Conservation (phyloP, 2,797 vertebrate genomes). For the Scolopax bukidnonensis region DNA sequence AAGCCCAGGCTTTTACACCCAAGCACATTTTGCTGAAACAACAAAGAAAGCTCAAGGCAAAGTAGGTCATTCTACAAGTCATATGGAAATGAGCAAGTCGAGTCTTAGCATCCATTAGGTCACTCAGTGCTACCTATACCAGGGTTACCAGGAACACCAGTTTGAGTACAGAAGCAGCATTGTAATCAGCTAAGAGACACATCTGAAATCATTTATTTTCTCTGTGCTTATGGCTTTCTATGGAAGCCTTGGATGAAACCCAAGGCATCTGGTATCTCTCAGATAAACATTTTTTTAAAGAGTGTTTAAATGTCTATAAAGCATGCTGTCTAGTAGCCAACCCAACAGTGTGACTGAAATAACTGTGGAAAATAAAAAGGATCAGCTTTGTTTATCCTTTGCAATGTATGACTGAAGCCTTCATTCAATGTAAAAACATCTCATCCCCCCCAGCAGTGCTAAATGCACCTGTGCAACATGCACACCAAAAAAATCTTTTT, state of each 20-base stretch:
- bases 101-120: slow-evolving; percentile 6
- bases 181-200: neutral
- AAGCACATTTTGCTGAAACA: slow-evolving; percentile 24
- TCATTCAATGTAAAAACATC: neutral
- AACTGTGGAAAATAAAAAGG: slow-evolving; percentile 3
- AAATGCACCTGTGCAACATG: neutral
- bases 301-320: slow-evolving; percentile 10
- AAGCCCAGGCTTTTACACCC: neutral
- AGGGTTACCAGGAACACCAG: neutral
- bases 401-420: neutral
- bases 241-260: slow-evolving; percentile 36
- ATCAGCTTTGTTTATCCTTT: neutral
- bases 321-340: slow-evolving; percentile 16
- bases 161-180: neutral
- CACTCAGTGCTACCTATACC: neutral
- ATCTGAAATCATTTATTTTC: neutral
- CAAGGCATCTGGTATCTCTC: slow-evolving; percentile 61
- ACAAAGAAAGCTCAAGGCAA: slow-evolving; percentile 5
- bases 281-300: slow-evolving; percentile 23
- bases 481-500: neutral
- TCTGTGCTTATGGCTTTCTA: neutral
- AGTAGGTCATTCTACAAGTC: slow-evolving; percentile 59
- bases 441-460: neutral
- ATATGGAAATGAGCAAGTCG: slow-evolving; percentile 19
- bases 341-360: neutral